Conservation (phyloP, 2,113 vertebrate genomes). For the Podarcis raffonei region DNA sequence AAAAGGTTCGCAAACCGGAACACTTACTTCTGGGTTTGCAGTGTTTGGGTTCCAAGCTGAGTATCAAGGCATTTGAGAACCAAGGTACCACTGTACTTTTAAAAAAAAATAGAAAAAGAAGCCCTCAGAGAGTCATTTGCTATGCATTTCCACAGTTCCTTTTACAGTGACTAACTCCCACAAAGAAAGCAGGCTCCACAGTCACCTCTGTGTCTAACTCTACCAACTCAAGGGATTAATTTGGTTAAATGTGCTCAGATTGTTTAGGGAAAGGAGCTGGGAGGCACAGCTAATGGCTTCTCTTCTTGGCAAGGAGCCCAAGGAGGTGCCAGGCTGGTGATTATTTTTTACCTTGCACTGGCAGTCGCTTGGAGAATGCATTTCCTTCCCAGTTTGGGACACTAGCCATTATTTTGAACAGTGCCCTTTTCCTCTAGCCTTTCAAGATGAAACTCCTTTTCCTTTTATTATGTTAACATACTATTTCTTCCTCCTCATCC, state of each 20-base stretch:
- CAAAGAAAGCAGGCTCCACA: conserved; percentile 1
- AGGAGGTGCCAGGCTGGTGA: neutral
- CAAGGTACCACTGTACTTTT: too few relatives aligned
- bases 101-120: neutral
- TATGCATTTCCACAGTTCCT: neutral
- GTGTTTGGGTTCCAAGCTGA: too few relatives aligned
- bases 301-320: neutral
- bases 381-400: neutral
- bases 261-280: neutral
- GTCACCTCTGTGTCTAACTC: neutral
- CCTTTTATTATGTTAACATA: neutral
- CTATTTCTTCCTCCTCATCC: neutral
- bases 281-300: neutral
- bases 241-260: neutral
- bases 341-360: neutral
- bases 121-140: neutral
- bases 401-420: neutral
- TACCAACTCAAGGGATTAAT: neutral
- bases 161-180: neutral
- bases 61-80: too few relatives aligned
- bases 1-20: too few relatives aligned
- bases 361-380: neutral
- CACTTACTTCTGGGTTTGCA: too few relatives aligned
- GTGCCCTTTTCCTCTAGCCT: neutral
- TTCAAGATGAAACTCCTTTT: neutral